A percentile compares a stretch with the other conserved stretches of the same genome.
These are phyloP conservation scores for Galago senegalensis DNA, from an alignment of 2,797 vertebrate species.

Conservation along the genomic window DNA sequence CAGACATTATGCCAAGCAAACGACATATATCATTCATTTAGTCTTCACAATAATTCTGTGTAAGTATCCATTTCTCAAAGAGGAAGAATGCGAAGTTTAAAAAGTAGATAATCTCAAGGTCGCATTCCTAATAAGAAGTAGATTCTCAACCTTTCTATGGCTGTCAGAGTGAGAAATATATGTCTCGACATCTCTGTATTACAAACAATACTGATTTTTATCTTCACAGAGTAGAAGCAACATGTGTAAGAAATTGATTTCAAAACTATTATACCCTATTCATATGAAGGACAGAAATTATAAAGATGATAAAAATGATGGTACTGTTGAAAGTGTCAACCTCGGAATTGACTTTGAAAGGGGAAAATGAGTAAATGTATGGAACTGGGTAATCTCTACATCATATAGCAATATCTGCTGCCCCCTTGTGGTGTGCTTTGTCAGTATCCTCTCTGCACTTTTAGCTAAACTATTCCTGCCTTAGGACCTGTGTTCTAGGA, in stretches of 20 bases:
- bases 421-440: neutral
- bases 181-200: neutral
- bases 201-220: neutral
- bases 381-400: neutral
- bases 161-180: neutral
- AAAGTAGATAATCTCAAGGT: neutral
- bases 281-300: neutral
- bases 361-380: neutral
- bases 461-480: neutral
- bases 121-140: neutral
- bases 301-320: neutral
- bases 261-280: neutral
- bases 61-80: neutral
- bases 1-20: neutral
- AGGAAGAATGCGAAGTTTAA: neutral
- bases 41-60: neutral
- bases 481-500: neutral
- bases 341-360: neutral
- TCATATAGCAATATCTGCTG: slow-evolving; percentile 49
- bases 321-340: neutral
- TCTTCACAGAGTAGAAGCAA: neutral
- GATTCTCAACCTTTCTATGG: neutral
- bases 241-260: neutral
- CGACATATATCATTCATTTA: neutral
- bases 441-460: too few species aligned